phyloP scores from a whole-genome alignment of 2,888 invertebrate species.

The Zhuqinia jingwanae region DNA sequence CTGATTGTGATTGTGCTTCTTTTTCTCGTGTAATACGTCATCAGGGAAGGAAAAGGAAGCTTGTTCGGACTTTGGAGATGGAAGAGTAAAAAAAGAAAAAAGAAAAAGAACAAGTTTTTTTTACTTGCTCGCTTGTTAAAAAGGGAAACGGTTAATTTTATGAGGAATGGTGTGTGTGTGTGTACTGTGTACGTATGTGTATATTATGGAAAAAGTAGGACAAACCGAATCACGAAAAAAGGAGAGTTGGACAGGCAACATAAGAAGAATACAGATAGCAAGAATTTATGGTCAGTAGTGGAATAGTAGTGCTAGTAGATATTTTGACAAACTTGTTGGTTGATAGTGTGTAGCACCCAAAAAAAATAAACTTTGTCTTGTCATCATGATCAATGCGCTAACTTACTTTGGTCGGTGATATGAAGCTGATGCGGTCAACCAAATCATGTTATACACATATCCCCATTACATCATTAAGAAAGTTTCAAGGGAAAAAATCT shows the following conservation, averaged over 20 bases:
- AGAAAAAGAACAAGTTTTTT: conserved; percentile 14
- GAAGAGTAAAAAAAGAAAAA: neutral
- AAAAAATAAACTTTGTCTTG: too few species aligned
- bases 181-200: neutral
- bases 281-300: conserved; percentile 2
- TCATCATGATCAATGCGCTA: too few species aligned
- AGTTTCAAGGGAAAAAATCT: neutral
- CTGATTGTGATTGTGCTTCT: neutral
- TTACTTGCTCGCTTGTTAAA: conserved; percentile 10
- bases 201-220: neutral
- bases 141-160: conserved; percentile 49
- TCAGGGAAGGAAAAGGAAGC: neutral
- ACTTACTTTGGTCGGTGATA: too few species aligned
- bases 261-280: neutral
- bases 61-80: neutral
- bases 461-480: neutral
- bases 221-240: neutral
- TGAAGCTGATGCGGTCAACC: conserved; percentile 11
- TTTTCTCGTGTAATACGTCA: conserved; percentile 24
- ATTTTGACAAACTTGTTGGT: neutral
- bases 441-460: conserved; percentile 14
- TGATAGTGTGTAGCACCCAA: neutral
- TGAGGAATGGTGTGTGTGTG: neutral
- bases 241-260: neutral
- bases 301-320: neutral